Base-by-base conservation (phyloP, 2,888 invertebrate genomes). In the Ligdia adustata region DNA sequence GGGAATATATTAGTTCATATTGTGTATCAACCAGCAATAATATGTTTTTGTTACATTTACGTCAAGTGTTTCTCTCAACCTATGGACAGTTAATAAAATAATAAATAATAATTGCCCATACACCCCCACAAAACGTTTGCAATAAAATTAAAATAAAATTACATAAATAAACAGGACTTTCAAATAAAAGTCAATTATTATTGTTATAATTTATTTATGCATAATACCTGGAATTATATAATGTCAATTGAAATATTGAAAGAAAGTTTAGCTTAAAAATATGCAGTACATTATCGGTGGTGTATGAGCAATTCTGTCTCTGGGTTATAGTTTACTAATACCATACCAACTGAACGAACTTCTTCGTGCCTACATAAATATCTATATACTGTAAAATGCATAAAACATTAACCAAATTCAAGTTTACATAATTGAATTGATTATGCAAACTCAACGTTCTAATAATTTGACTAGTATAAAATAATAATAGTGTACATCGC, bases 61-160 rank as follows among this genome's bases (percentile, higher is more conserved):
- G 34, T 55, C 39, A 12, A 40, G 16, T 5, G 24, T 31, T 15
- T 31, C 16, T 38, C 9, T 27, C 20, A 18, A 38, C 41, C 38
- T 48, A 48, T 43, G 33, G 55, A 37, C 24, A 16, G 18, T 41
- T 35, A 45, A 32, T 33, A 42, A 29, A 20, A 43, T 16, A 46
- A 18, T 26, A 27, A 20, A 33, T 18, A 49, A 54, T 20, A n/a
- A 87, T 86, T 90, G 89, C 89, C 89, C 89, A 90, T 89, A 90
- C 89, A 90, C 88, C 88, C 89, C 89, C 88, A 88, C 88, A 90
- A 89, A 87, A 82, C 80, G 79, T 79, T 77, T 74, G 63, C 63
- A 77, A 73, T 66, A 55, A 78, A 73, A 72, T 65, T 66, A 78
- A 82, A 82, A 82, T 66, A 74, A 79, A 76, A 71, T 75, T 67